phyloP scores from a whole-genome alignment of 2,113 vertebrate genomes.

The Gallinago paraguaiae region DNA sequence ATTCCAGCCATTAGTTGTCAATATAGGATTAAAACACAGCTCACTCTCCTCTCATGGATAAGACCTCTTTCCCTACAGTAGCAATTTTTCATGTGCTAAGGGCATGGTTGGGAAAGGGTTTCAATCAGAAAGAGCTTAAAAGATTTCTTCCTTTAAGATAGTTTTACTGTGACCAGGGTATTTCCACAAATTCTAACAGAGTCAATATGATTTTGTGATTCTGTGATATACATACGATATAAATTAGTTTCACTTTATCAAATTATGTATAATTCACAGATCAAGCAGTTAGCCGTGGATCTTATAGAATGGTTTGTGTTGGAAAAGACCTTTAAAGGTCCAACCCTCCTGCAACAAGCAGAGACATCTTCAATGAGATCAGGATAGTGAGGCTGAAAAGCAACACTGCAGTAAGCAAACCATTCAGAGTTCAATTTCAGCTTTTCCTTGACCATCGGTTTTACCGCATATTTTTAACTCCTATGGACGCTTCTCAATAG shows the following conservation, averaged over 20 bases:
- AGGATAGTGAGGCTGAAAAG: neutral
- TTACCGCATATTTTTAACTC: neutral
- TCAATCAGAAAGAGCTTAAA: neutral
- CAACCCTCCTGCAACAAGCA: neutral
- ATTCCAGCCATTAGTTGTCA: neutral
- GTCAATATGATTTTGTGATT: neutral
- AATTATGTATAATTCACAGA: neutral
- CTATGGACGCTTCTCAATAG: neutral
- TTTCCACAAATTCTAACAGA: neutral
- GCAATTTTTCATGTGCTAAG: neutral
- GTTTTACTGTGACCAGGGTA: neutral
- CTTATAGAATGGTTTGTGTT: neutral
- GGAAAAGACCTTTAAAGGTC: neutral
- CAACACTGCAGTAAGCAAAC: neutral
- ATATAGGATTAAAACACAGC: neutral
- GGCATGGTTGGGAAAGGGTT: neutral
- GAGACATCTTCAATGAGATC: neutral
- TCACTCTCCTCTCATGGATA: neutral
- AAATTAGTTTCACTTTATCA: neutral
- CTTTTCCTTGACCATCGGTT: neutral
- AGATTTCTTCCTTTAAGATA: neutral
- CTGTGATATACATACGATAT: neutral
- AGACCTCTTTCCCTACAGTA: neutral
- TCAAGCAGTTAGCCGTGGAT: neutral
- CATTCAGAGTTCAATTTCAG: neutral